Evolutionary conservation across 2,113 vertebrate genomes (phyloP).

Genomic region (Tachysurus vachellii): DNA sequence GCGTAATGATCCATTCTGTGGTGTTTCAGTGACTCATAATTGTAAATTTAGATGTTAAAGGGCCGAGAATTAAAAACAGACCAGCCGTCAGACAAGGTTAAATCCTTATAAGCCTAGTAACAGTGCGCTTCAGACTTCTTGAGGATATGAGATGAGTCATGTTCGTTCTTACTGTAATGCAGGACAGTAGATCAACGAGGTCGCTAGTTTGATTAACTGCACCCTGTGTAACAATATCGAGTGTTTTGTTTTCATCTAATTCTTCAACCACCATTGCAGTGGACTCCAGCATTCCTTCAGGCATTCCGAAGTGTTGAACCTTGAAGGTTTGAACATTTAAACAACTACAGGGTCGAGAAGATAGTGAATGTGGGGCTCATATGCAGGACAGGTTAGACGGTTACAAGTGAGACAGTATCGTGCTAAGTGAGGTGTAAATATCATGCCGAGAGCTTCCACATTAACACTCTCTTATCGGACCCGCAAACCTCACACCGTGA

Average conservation of each 20-base stretch:
- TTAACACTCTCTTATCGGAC: neutral
- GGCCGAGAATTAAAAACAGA: conserved; percentile 29
- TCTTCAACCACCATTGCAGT: neutral
- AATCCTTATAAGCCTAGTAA: neutral
- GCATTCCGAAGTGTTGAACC: neutral
- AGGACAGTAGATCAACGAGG: neutral
- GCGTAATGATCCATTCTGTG: conserved; percentile 35
- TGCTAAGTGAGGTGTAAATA: neutral
- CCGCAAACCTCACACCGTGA: neutral
- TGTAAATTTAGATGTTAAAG: conserved; percentile 22
- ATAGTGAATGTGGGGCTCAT: neutral
- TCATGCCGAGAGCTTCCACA: neutral
- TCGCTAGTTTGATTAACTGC: neutral
- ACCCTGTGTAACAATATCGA: neutral
- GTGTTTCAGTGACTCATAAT: conserved; percentile 44
- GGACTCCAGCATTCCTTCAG: too few relatives aligned
- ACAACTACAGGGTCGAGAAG: neutral
- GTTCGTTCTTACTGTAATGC: neutral
- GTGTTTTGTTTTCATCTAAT: neutral
- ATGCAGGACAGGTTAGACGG: neutral
- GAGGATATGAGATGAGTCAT: conserved; percentile 5
- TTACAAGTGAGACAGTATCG: neutral
- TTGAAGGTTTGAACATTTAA: neutral
- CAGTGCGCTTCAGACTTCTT: neutral
- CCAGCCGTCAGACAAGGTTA: neutral